A percentile compares a stretch with the other conserved stretches of the same genome.
These are phyloP conservation scores for Glyptemys insculpta DNA, from an alignment of 2,797 vertebrate genomes.

Conservation along the genomic window DNA sequence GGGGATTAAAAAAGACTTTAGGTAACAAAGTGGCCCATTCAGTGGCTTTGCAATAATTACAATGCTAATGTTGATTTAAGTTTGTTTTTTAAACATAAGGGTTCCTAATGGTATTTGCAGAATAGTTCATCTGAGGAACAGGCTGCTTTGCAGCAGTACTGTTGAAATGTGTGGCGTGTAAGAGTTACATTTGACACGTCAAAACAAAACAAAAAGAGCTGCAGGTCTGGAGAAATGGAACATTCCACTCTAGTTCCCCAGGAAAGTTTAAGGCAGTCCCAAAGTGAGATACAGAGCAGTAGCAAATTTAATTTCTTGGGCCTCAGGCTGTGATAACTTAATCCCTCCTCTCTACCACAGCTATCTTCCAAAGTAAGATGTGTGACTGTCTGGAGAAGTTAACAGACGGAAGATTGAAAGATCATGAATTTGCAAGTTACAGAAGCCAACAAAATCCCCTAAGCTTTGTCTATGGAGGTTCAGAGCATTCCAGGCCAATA, in stretches of 20 bases:
- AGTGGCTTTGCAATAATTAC: constrained; percentile 51
- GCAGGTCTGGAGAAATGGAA: constrained; percentile 3
- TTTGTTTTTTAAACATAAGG: neutral
- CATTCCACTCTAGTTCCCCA: neutral
- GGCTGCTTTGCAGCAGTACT: neutral
- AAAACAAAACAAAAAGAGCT: neutral
- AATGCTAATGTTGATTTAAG: constrained; percentile 50
- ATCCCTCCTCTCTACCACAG: constrained; percentile 28
- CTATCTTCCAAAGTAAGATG: constrained; percentile 52
- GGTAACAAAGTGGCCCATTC: constrained; percentile 56
- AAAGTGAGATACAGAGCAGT: constrained; percentile 57
- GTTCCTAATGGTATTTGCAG: constrained; percentile 54
- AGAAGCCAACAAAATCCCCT: constrained; percentile 23
- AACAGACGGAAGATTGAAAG: neutral
- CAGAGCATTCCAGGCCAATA: neutral
- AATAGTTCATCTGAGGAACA: neutral
- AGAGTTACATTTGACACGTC: neutral
- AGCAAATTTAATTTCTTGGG: constrained; percentile 48
- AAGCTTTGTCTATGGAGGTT: constrained; percentile 4
- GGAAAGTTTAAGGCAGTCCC: constrained; percentile 72
- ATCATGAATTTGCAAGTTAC: constrained; percentile 34
- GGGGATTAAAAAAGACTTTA: constrained; percentile 55
- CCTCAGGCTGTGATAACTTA: constrained; percentile 32
- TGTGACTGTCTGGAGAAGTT: constrained; percentile 7
- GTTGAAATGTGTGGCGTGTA: neutral